These are phyloP conservation scores for Spea hammondii DNA, from an alignment of 2,797 vertebrate species.

Conservation along the genomic window DNA sequence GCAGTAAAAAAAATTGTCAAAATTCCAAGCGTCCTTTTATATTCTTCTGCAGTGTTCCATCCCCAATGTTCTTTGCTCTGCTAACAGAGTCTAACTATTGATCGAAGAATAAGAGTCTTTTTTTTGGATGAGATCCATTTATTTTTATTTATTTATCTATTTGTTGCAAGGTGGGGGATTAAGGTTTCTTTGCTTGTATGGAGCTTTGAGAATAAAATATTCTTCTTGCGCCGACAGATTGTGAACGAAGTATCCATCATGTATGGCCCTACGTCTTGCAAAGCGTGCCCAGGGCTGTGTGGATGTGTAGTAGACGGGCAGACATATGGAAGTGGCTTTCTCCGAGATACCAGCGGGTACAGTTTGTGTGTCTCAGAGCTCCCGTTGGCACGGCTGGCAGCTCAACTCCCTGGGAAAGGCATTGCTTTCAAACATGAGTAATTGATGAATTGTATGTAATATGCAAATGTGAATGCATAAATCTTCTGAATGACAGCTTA, in stretches of 20 bases:
- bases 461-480: conserved; percentile 79
- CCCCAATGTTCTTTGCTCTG: too few species aligned
- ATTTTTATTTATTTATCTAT: too few species aligned
- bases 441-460: conserved; percentile 78
- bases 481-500: conserved; percentile 79
- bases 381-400: conserved; percentile 69
- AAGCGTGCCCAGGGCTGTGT: conserved; percentile 20
- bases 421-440: conserved; percentile 80
- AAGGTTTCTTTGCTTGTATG: background rate
- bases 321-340: conserved; percentile 71
- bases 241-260: conserved; percentile 37
- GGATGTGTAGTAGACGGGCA: conserved; percentile 16
- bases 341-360: conserved; percentile 60
- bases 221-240: conserved; percentile 45
- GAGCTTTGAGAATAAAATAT: background rate
- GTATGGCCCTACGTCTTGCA: conserved; percentile 27
- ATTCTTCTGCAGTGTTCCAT: too few species aligned
- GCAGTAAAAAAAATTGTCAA: too few species aligned
- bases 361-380: conserved; percentile 51
- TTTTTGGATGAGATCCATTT: too few species aligned
- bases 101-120: too few species aligned
- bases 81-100: too few species aligned
- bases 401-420: conserved; percentile 67
- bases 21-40: too few species aligned
- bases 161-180: too few species aligned